phyloP scores from a whole-genome alignment of 2,113 vertebrate species.

The Brachypteracias leptosomus region DNA sequence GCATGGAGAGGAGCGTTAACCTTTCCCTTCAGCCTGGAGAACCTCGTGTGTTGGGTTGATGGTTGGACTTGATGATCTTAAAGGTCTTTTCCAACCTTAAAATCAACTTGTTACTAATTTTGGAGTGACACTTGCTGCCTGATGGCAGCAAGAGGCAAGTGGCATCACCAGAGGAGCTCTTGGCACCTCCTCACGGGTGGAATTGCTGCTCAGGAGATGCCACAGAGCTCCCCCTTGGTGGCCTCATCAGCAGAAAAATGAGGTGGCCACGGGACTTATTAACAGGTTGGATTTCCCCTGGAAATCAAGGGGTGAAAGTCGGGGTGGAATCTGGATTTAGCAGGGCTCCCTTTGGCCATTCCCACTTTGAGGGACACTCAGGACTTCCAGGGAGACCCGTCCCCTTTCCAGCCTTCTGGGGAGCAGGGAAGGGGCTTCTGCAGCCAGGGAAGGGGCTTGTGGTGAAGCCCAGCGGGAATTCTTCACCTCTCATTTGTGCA shows the following conservation, averaged over 20 bases:
- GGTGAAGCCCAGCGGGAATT: no score
- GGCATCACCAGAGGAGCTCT: background rate
- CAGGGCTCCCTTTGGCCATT: background rate
- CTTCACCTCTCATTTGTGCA: accelerated
- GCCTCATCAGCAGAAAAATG: background rate
- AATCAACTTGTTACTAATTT: conserved; percentile 22
- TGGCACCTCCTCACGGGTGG: background rate
- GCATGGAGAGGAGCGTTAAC: background rate
- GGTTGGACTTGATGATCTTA: no score
- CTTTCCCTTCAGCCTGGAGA: conserved; percentile 3
- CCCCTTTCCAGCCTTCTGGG: no score
- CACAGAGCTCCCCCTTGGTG: background rate
- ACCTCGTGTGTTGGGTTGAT: background rate
- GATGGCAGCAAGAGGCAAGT: background rate
- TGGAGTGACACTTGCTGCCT: background rate
- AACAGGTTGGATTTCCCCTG: background rate
- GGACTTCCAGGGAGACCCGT: background rate
- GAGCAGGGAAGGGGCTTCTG: background rate
- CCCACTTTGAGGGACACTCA: no score
- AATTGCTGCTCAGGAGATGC: background rate
- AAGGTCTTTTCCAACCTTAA: background rate
- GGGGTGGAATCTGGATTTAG: background rate
- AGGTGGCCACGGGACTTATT: background rate
- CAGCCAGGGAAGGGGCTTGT: accelerated
- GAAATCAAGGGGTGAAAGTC: background rate